A percentile compares a stretch with the other conserved stretches of the same genome.
These are phyloP conservation scores for Chiroxiphia lanceolata DNA, from an alignment of 2,797 vertebrate species.

Conservation along the genomic window DNA sequence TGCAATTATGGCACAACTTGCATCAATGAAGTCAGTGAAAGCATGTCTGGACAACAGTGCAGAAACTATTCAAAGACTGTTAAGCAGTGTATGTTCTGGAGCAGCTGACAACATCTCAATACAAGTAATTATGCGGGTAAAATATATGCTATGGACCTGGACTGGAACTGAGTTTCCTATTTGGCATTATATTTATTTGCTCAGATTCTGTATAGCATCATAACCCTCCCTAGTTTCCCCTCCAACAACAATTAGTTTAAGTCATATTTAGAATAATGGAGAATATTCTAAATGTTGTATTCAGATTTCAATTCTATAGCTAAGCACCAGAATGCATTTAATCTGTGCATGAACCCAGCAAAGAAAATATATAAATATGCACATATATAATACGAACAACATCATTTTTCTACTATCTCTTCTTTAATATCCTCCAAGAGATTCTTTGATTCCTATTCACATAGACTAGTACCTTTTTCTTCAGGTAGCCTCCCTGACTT, in stretches of 20 bases:
- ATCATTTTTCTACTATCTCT: background rate
- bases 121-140: background rate
- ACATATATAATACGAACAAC: background rate
- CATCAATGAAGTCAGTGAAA: background rate
- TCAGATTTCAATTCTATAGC: background rate
- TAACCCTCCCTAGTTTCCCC: background rate
- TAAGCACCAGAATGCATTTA: background rate
- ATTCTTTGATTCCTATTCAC: background rate
- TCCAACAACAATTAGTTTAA: background rate
- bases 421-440: background rate
- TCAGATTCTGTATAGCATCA: background rate
- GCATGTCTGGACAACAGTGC: background rate
- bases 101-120: background rate
- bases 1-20: background rate
- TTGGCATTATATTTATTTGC: background rate
- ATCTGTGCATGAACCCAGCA: background rate
- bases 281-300: background rate
- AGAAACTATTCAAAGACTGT: background rate
- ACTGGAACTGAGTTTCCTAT: background rate
- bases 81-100: background rate
- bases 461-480: background rate
- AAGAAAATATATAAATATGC: background rate
- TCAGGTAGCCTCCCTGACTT: background rate
- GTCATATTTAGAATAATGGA: background rate
- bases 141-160: background rate